Evolutionary conservation across 2,888 invertebrate genomes (phyloP), one percentile per base, ranked within the genome.

Genomic region (Drosophila ustulata): DNA sequence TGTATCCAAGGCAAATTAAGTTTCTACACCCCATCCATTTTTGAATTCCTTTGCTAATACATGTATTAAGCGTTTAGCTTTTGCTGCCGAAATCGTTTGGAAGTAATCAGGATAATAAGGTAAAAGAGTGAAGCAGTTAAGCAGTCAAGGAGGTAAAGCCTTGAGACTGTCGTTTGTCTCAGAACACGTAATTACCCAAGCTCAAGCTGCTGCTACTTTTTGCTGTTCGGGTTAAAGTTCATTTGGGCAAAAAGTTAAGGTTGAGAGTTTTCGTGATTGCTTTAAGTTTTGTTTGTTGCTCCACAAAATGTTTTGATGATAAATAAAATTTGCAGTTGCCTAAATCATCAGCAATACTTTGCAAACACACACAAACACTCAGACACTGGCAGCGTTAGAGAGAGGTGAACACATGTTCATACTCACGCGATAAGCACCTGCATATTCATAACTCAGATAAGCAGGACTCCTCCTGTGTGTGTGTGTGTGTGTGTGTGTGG

Each of bases 361-460:
- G 13, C 49, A 34, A n/a, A 8, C 51, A 11, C 45, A 7, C 34
- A 5, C 50, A 37, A 50, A 41, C 23, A 8, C 45, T 37, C 39
- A 39, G 1, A 18, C 18, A 25, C 30, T 25, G 18, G 39, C 23
- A 18, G 39, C 13, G 34, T 41, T 32, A 11, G 32, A 53, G 25
- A 51, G n/a, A 39, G 45, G 18, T 11, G 37, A 25, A 53, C 66
- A 66, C 61, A 66, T 66, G 61, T 61, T 52, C 51, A 26, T 32
- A 65, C 47, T 41, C 71, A 71, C 53, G 62, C 72, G 89, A 87
- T 87, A 89, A 87, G 84, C 78, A 83, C 84, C 85, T 85, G 85
- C 84, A 85, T 87, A 85, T 89, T 85, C 89, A 89, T 89, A 87
- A 85, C 81, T 83, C 74, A 87, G 85, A 85, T 85, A 85, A 85